phyloP scores from a whole-genome alignment of 37 sponge, comb jelly and placozoan species.

The Cladorhizidae sp. region DNA sequence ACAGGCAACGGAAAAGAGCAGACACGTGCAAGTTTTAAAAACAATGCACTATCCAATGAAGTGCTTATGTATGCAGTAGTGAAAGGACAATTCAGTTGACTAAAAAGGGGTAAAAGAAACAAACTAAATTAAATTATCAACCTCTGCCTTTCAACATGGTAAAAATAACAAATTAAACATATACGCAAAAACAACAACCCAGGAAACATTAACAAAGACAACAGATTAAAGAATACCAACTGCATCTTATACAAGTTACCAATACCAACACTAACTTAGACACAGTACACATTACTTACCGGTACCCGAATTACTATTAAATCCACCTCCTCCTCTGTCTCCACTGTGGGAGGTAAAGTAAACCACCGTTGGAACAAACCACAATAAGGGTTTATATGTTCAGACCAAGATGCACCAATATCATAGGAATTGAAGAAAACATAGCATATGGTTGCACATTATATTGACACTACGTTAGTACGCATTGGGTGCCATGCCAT shows the following conservation, averaged over 20 bases:
- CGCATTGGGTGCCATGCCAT: background rate
- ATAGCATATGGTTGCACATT: conserved; percentile 14
- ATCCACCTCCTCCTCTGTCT: conserved; percentile 34
- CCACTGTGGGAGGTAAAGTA: conserved; percentile 15
- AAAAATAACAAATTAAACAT: background rate
- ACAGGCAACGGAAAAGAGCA: too few species aligned
- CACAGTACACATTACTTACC: conserved; percentile 9
- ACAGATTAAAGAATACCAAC: background rate
- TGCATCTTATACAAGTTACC: background rate
- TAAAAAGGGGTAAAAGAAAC: too few species aligned
- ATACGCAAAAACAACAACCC: background rate
- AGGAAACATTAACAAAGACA: background rate
- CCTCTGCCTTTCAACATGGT: background rate
- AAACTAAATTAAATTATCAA: background rate
- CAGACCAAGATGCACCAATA: conserved; percentile 27
- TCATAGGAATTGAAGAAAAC: conserved; percentile 27
- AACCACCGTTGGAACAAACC: conserved; percentile 3
- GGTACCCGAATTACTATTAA: conserved; percentile 18
- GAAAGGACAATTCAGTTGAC: too few species aligned
- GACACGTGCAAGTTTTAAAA: too few species aligned
- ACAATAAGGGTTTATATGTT: background rate
- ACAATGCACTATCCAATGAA: too few species aligned
- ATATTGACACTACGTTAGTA: background rate
- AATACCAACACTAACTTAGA: background rate
- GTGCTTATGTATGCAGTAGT: too few species aligned